Evolutionary conservation across 2,888 invertebrate genomes (phyloP), one percentile per base, ranked within the genome.

Genomic region (Dryadula phaetusa): DNA sequence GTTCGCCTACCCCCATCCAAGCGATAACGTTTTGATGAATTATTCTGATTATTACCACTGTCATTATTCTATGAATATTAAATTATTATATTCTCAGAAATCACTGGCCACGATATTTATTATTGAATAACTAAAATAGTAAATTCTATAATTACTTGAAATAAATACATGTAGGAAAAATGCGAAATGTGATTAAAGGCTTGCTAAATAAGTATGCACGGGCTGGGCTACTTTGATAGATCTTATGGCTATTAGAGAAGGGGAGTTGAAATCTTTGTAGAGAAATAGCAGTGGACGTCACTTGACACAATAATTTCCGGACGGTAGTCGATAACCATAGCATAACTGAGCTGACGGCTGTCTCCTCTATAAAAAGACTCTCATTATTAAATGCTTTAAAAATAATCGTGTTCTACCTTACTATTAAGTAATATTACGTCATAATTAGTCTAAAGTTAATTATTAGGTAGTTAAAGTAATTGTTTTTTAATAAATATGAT

Each of bases 301-400:
- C 63, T 63, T 60, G 66, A 66, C 76, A 54, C 69, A 69, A 72
- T 79, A 76, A 82, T 81, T 81, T 82, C 80, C 81, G 77, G 69
- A 62, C 67, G 64, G 72, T 70, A 74, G 78, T 79, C 77, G 77
- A 78, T 81, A 80, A 75, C 76, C 71, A 74, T 71, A 22, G 67
- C 73, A 72, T 71, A 75, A n/a, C 64, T 64, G 28, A 37, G 37
- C 37, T 64, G 54, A 56, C 46, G 46, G 42, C 64, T 14, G 22
- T 56, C 56, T 44, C 8, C 32, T 44, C 20, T 22, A 22, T 40
- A 20, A 22, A 40, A 56, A 56, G 7, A n/a, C 12, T 40, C 40
- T 10, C 7, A 22, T 22, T 37, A 34, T 40, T 2, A 8, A 25
- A 18, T 54, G 16, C 5, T 52, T 28, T 28, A 28, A n/a, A 49